phyloP scores from a whole-genome alignment of 2,113 vertebrate genomes.

The Microcebus lehilahytsara region DNA sequence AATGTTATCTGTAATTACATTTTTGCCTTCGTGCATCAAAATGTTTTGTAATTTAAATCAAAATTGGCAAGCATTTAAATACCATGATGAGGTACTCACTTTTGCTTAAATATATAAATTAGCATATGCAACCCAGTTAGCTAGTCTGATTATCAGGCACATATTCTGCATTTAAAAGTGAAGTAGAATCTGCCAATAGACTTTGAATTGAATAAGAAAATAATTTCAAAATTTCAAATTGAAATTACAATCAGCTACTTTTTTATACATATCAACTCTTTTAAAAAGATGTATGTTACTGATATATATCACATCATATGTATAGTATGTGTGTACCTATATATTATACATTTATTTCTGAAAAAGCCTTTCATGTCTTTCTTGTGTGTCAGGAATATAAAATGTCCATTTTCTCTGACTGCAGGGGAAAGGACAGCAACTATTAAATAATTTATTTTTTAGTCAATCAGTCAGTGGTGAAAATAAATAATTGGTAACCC shows the following conservation, averaged over 20 bases:
- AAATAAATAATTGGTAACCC: neutral
- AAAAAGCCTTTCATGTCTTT: neutral
- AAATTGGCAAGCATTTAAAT: conserved; percentile 28
- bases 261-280: neutral
- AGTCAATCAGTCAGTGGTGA: too few relatives aligned
- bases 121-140: neutral
- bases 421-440: neutral
- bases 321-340: neutral
- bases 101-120: neutral
- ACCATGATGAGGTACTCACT: neutral
- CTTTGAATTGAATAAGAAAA: neutral
- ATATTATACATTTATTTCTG: neutral
- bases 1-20: neutral
- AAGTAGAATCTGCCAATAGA: neutral
- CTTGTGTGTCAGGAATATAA: neutral
- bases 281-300: neutral
- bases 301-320: neutral
- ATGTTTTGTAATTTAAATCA: conserved; percentile 38
- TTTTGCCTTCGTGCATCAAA: conserved; percentile 6
- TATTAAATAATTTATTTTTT: neutral
- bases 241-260: neutral
- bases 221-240: neutral
- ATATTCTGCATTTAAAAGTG: neutral
- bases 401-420: neutral
- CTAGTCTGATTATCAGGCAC: neutral